A percentile compares a stretch with the other conserved stretches of the same genome.
phyloP scores from a whole-genome alignment of 1,140 invertebrate genomes.

The Microvelia longipes region DNA sequence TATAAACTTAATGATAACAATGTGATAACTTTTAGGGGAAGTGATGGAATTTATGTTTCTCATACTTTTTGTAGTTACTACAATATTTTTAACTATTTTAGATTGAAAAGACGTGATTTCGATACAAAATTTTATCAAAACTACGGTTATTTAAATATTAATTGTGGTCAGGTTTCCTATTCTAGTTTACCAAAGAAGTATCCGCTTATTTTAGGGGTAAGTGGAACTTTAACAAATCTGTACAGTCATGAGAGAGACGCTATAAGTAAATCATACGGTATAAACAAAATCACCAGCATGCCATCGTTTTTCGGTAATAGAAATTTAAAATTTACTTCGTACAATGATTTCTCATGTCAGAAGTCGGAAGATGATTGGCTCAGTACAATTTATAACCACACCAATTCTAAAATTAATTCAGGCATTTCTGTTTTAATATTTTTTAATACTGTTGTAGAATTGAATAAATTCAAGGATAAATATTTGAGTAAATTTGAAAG shows the following conservation, averaged over 20 bases:
- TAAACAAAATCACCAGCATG: neutral
- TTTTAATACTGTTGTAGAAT: neutral
- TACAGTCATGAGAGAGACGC: neutral
- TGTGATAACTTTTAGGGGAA: neutral
- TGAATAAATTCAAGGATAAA: neutral
- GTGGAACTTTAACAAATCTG: neutral
- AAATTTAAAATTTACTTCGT: neutral
- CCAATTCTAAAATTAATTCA: neutral
- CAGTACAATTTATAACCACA: neutral
- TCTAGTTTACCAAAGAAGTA: neutral
- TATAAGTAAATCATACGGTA: neutral
- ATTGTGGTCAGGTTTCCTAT: neutral
- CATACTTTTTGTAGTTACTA: neutral
- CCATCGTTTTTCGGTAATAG: neutral
- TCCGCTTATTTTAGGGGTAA: neutral
- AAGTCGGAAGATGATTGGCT: neutral
- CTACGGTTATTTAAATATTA: neutral
- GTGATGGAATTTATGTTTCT: neutral
- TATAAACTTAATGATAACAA: neutral
- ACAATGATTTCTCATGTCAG: neutral
- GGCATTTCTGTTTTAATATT: neutral
- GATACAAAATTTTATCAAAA: neutral
- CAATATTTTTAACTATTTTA: neutral
- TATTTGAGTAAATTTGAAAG: neutral
- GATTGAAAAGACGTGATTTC: neutral